Percentiles rank a stretch among this genome's conserved stretches.
These are phyloP conservation scores for Lophura nycthemera DNA, from an alignment of 2,113 vertebrate genomes.

Conservation along the genomic window DNA sequence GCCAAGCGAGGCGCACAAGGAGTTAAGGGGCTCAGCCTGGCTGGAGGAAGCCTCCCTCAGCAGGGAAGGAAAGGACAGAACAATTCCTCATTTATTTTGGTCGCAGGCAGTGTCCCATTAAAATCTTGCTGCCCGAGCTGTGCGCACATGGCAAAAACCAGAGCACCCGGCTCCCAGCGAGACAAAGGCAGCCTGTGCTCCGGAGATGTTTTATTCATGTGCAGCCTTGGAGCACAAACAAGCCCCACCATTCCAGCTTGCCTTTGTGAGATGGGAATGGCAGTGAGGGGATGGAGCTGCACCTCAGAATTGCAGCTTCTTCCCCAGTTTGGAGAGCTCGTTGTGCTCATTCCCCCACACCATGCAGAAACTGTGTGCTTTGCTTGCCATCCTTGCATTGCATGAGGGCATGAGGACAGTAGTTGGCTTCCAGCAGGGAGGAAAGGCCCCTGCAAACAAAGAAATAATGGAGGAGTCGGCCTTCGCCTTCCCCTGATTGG, in stretches of 20 bases:
- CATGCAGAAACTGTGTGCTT: accelerated
- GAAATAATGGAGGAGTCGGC: not conserved
- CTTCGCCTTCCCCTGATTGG: not conserved
- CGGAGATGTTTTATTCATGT: constrained; percentile 57
- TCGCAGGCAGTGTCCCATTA: not conserved
- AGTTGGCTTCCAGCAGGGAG: not conserved
- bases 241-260: not conserved
- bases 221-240: not conserved
- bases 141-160: not conserved
- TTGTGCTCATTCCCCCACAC: accelerated
- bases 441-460: not conserved
- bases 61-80: not conserved
- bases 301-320: not conserved
- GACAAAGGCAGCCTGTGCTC: constrained; percentile 44
- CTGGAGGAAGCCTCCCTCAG: not conserved
- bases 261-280: not conserved
- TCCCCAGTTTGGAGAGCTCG: accelerated
- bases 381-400: accelerated
- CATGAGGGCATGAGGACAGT: accelerated
- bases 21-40: not conserved
- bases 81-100: not conserved
- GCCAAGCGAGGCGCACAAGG: accelerated
- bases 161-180: not conserved
- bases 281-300: not conserved
- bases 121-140: not conserved